Base-by-base conservation (phyloP, 2,888 invertebrate genomes). In the Spicauda simplicius region DNA sequence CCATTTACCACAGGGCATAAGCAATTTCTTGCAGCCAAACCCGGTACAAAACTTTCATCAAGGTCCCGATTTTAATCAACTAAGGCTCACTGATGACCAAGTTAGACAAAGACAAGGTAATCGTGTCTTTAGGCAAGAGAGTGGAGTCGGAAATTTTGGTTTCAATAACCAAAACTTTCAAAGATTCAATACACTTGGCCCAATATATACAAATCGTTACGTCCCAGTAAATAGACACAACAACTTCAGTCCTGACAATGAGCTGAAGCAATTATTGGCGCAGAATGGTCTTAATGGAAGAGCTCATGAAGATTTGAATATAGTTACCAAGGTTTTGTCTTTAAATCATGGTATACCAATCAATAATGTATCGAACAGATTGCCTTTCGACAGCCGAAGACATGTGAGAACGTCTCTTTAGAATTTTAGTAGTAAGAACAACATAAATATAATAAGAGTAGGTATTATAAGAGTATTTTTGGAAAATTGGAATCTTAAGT, bases 251-350 rank as follows among this genome's bases (percentile, higher is more conserved):
- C 77, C 84, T 19, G 94, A 95, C 58, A 85, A 92, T 41, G 96
- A 96, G 76, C 89, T 96, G 57, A 95, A 95, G 77, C 94, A 95
- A 74, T 86, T 96, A 55, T 82, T 96, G 18, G 93, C 93, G 60
- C 95, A 96, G 81, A 95, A 95, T 59, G 96, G 96, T 45, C 92
- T 96, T 52, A 95, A 95, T 53, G 91, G 90, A 54, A 94, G 95
- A 73, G 90, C 90, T 71, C 94, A 95, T 67, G 97, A 97, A 81
- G 97, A 97, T 85, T 90, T 97, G 61, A 97, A 96, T 81, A 96
- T 97, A 77, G 96, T 97, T 45, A 96, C 96, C 56, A 97, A 97
- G 90, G 96, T 97, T 69, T 87, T 97, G 77, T 96, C 97, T 10
- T 87, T 97, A 65, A 97, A 97, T 85, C 97, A 97, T 77, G 96